Conservation (phyloP, 1,140 invertebrate species). For the Mya arenaria region DNA sequence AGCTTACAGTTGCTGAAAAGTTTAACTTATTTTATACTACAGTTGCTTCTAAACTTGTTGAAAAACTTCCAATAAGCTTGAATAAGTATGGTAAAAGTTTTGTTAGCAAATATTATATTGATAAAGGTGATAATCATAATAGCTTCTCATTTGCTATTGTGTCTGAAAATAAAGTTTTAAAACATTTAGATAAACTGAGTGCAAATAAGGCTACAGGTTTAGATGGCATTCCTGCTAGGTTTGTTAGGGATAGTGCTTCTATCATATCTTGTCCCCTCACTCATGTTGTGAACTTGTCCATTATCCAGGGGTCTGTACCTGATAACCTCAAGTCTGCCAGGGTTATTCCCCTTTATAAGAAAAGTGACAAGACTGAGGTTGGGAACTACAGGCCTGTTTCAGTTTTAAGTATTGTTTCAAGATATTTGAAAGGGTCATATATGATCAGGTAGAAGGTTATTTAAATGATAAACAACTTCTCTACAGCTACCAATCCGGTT, state of each 20-base stretch:
- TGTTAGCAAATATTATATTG: no score
- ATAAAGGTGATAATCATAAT: neutral
- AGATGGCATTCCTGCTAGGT: slow-evolving; percentile 12
- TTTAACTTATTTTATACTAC: slow-evolving; percentile 31
- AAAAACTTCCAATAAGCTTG: slow-evolving; percentile 9
- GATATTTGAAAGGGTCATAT: neutral
- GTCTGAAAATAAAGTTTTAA: slow-evolving; percentile 3
- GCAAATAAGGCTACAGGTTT: neutral
- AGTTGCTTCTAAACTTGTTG: slow-evolving; percentile 18
- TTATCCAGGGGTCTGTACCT: slow-evolving; percentile 14
- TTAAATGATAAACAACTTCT: neutral
- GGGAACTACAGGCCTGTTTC: slow-evolving; percentile 37
- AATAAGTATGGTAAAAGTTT: no score
- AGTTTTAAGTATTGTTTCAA: slow-evolving; percentile 27
- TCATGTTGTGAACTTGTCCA: slow-evolving; percentile 25
- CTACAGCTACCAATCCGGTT: no score
- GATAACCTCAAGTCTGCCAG: slow-evolving; percentile 18
- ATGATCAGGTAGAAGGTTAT: neutral
- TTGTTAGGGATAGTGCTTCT: slow-evolving; percentile 14
- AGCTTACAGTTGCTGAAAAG: no score
- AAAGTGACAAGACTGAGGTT: slow-evolving; percentile 29
- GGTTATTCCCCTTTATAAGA: slow-evolving; percentile 32
- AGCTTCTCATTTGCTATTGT: neutral
- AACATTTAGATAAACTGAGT: neutral
- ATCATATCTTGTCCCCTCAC: slow-evolving; percentile 14